These are phyloP conservation scores for Anoplolepis gracilipes DNA, from an alignment of 1,140 invertebrate species.

Conservation along the genomic window DNA sequence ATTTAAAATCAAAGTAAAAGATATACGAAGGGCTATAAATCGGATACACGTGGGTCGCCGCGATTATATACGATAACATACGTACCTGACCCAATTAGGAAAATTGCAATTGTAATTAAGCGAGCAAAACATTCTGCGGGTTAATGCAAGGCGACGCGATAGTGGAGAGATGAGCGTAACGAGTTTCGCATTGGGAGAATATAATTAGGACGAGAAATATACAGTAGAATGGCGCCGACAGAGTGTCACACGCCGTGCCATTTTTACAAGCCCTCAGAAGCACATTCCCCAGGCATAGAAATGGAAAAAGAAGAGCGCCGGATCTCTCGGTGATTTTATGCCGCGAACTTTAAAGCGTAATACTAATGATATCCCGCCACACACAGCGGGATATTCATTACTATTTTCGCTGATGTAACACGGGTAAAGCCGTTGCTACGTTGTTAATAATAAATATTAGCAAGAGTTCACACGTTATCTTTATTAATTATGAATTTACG, in stretches of 20 bases:
- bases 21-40: background rate
- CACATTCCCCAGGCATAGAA: constrained; percentile 18
- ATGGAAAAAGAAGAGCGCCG: constrained; percentile 40
- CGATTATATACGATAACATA: constrained; percentile 8
- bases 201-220: constrained; percentile 58
- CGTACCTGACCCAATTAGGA: constrained; percentile 73
- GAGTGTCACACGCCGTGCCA: constrained; percentile 24
- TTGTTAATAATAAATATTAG: constrained; percentile 23
- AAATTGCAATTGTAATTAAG: constrained; percentile 78
- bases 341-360: constrained; percentile 5
- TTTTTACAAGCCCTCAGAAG: constrained; percentile 46
- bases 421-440: background rate
- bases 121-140: constrained; percentile 72
- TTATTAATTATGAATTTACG: constrained; percentile 31
- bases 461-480: background rate
- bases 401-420: constrained; percentile 22
- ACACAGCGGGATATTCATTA: background rate
- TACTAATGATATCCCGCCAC: background rate
- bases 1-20: background rate
- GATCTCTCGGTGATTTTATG: constrained; percentile 41
- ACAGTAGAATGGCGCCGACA: constrained; percentile 45
- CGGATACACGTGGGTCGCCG: background rate
- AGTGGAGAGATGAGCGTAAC: constrained; percentile 55
- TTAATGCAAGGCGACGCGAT: constrained; percentile 74
- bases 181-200: constrained; percentile 50